phyloP scores from a whole-genome alignment of 2,797 vertebrate genomes.

The Enteromius treurensis region DNA sequence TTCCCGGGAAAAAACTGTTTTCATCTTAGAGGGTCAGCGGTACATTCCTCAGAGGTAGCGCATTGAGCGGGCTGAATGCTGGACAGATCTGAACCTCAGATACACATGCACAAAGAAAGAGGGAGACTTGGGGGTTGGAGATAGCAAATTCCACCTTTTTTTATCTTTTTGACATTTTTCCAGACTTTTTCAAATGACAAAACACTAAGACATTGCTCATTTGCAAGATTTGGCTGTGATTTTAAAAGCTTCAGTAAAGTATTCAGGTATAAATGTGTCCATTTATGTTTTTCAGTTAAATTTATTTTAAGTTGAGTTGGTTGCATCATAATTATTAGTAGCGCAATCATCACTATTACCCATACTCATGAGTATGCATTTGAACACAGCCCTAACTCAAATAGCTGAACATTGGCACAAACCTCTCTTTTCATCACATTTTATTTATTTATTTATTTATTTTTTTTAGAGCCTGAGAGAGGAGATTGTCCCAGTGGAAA shows the following conservation, averaged over 20 bases:
- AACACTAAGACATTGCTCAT: neutral
- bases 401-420: no score
- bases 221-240: neutral
- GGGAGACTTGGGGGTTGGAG: neutral
- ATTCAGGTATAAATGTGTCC: neutral
- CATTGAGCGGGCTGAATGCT: conserved; percentile 18
- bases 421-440: no score
- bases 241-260: neutral
- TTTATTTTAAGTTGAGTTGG: neutral
- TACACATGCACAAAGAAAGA: conserved; percentile 32
- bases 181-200: neutral
- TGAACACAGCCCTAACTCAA: neutral
- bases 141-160: neutral
- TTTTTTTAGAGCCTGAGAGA: conserved; percentile 74
- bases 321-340: conserved; percentile 4
- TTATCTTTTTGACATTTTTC: neutral
- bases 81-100: conserved; percentile 23
- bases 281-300: neutral
- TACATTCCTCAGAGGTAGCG: conserved; percentile 20
- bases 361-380: neutral
- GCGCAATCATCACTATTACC: neutral
- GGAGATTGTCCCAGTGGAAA: conserved; percentile 91
- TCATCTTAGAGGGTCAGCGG: conserved; percentile 20
- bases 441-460: neutral
- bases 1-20: conserved; percentile 4